These are phyloP conservation scores for Mugil cephalus DNA, from an alignment of 2,113 vertebrate genomes.

Conservation along the genomic window DNA sequence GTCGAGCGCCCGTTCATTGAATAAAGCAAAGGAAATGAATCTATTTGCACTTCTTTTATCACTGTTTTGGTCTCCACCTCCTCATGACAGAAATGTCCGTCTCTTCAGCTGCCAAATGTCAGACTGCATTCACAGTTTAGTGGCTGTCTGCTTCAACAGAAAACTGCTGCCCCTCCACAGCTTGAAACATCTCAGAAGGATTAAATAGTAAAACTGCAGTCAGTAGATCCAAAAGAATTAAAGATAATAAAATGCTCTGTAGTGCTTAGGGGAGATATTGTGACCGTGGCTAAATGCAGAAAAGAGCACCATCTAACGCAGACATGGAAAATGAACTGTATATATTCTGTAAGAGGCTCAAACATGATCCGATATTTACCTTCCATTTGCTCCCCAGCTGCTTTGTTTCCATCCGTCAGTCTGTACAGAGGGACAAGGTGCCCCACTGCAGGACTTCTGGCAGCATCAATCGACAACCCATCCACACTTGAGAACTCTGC, in stretches of 20 bases:
- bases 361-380: constrained; percentile 36
- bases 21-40: no score
- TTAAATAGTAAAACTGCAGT: neutral
- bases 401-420: constrained; percentile 8
- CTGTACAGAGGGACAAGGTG: constrained; percentile 36
- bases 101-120: neutral
- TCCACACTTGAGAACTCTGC: constrained; percentile 5
- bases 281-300: neutral
- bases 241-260: neutral
- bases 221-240: neutral
- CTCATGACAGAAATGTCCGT: no score
- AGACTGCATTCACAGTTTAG: neutral
- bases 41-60: neutral
- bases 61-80: neutral
- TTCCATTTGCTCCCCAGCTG: constrained; percentile 29
- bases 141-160: neutral
- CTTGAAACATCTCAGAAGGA: neutral
- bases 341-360: no score
- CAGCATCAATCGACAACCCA: constrained; percentile 27
- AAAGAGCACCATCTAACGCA: neutral
- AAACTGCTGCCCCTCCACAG: neutral
- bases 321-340: neutral
- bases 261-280: neutral
- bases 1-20: no score
- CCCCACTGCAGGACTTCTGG: constrained; percentile 3